Percentiles rank a stretch among this genome's conserved stretches.
Conservation (phyloP, 1,140 invertebrate genomes). For the Aphelenchoides fujianensis region DNA sequence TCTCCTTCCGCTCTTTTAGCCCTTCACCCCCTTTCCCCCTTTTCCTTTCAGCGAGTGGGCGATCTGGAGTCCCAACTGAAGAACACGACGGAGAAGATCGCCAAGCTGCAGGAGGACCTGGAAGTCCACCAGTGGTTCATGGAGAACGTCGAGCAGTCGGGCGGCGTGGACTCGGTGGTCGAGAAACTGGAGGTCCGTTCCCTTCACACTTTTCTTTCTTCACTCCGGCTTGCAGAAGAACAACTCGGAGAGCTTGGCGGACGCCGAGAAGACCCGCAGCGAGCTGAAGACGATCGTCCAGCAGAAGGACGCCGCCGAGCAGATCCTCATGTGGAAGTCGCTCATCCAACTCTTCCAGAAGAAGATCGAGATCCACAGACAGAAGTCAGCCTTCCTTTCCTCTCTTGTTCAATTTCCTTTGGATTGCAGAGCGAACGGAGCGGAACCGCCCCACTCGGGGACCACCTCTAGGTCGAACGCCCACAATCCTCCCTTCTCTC, state of each 20-base stretch:
- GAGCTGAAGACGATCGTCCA: slow-evolving; percentile 26
- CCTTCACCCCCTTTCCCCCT: too few species aligned
- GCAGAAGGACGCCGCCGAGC: slow-evolving; percentile 30
- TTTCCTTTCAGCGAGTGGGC: slow-evolving; percentile 20
- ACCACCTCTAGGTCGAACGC: too few species aligned
- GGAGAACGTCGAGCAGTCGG: slow-evolving; percentile 26
- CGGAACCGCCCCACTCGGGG: too few species aligned
- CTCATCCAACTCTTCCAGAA: slow-evolving; percentile 42
- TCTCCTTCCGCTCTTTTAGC: slow-evolving; percentile 5
- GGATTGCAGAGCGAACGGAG: too few species aligned
- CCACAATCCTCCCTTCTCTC: too few species aligned
- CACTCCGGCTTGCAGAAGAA: neutral
- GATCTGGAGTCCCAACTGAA: slow-evolving; percentile 31
- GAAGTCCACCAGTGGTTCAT: slow-evolving; percentile 35
- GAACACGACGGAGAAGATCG: slow-evolving; percentile 18
- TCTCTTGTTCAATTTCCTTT: too few species aligned
- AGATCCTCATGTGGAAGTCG: slow-evolving; percentile 44
- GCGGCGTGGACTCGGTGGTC: slow-evolving; percentile 24
- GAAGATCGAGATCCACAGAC: slow-evolving; percentile 32
- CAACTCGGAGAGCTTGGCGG: slow-evolving; percentile 13
- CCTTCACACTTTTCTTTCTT: neutral
- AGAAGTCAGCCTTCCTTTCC: slow-evolving; percentile 24
- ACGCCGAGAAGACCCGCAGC: neutral
- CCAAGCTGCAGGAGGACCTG: slow-evolving; percentile 24
- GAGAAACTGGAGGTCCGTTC: slow-evolving; percentile 17